Evolutionary conservation across 2,888 invertebrate species (phyloP), one percentile per base, ranked within the genome.

Genomic region (Nudaria mundana): DNA sequence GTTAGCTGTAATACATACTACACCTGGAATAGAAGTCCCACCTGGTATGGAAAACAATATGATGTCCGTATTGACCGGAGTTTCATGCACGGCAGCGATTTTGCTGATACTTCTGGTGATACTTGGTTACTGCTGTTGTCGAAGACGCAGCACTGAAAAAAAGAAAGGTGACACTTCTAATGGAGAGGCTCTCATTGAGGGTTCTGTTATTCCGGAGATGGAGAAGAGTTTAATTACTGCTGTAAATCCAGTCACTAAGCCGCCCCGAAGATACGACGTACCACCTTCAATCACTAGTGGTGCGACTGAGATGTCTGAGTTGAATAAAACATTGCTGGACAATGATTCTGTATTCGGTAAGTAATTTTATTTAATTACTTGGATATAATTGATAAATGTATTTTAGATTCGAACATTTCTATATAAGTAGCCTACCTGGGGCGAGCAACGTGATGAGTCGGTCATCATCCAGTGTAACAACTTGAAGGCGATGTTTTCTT

Each of bases 181-280:
- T 47, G 92, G 92, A 5, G 91, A 94, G 52, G 93, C 94, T 7
- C 90, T 93, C 59, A 90, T 94, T 43, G 94, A 94, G 70, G 93
- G 93, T 1, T 94, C 94, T 1, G 93, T 94, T 2, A 92, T 93
- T 33, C 92, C 93, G 41, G 96, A 96, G 70, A 95, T 95, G 90
- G 95, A 95, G 71, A 96, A 96, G 76, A 94, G 95, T 49, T 82
- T 96, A 32, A 93, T 96, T 50, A 94, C 94, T 2, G 94, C 95
- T 35, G 94, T 95, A 16, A 95, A 96, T 81, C 95, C 95, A 0
- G 94, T 96, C 11, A 94, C 94, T 42, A 96, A 96, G 67, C 95
- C 95, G 0, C 95, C 95, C 3, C 87, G 95, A 32, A 90, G 95
- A 45, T 94, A 94, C 52, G 95, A 95, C 44, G 91, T 91, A 38